Percentiles rank a stretch among this genome's conserved stretches.
Evolutionary conservation across 2,113 vertebrate species (phyloP).

Genomic region (Callorhinus ursinus): DNA sequence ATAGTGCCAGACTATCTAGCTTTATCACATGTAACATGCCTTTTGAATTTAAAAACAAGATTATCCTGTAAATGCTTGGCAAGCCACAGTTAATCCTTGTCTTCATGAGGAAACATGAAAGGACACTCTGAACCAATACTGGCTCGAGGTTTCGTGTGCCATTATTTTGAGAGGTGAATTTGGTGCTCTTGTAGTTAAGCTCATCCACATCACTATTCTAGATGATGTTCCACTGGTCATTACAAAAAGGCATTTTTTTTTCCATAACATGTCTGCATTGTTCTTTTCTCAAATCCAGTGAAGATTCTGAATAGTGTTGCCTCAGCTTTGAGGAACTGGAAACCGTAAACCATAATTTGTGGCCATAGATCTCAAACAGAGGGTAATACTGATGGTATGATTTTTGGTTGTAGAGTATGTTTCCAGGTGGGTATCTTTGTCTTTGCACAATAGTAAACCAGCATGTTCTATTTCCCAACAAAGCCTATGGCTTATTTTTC

Average conservation of each 20-base stretch:
- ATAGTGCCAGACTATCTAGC: constrained; percentile 20
- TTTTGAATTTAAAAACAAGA: constrained; percentile 71
- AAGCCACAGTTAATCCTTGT: constrained; percentile 62
- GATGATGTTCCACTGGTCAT: constrained; percentile 68
- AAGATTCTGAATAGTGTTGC: constrained; percentile 50
- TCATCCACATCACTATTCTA: constrained; percentile 63
- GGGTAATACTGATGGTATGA: constrained; percentile 54
- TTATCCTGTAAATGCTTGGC: constrained; percentile 56
- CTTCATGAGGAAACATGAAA: constrained; percentile 62
- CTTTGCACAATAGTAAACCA: background rate
- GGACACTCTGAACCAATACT: background rate
- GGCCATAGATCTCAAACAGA: constrained; percentile 71
- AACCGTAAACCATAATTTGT: constrained; percentile 74
- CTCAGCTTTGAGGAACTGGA: constrained; percentile 74
- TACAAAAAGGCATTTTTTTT: constrained; percentile 74
- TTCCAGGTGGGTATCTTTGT: background rate
- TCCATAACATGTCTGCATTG: constrained; percentile 71
- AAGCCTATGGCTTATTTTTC: background rate
- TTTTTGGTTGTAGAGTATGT: background rate
- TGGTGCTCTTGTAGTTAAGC: constrained; percentile 76
- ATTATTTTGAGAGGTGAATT: constrained; percentile 63
- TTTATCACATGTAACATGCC: constrained; percentile 55
- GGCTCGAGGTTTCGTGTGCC: background rate
- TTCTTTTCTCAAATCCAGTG: constrained; percentile 70
- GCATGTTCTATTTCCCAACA: background rate